phyloP scores from a whole-genome alignment of 1,140 invertebrate species.

The Drosophila sturtevanti region DNA sequence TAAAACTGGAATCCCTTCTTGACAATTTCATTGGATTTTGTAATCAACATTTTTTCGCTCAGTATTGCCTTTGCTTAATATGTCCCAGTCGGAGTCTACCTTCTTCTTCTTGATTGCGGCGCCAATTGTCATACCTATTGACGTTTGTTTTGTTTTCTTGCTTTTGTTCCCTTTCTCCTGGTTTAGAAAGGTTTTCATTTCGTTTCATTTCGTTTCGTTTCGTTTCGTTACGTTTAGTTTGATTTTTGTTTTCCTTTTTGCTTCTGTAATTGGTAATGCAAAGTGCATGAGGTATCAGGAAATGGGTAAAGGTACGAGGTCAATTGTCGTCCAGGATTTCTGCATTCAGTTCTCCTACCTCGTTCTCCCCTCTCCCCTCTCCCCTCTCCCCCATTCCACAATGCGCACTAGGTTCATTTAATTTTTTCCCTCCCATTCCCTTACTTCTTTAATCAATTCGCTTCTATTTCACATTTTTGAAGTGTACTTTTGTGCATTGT shows the following conservation, averaged over 20 bases:
- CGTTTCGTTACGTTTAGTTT: slow-evolving; percentile 26
- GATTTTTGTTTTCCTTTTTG: slow-evolving; percentile 14
- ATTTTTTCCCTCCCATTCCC: slow-evolving; percentile 19
- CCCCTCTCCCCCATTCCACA: neutral
- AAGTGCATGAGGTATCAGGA: slow-evolving; percentile 52
- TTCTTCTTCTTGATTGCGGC: slow-evolving; percentile 53
- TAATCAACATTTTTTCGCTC: no score
- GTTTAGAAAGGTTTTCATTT: slow-evolving; percentile 21
- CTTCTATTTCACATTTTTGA: slow-evolving; percentile 56
- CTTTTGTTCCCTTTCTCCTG: neutral
- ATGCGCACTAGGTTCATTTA: slow-evolving; percentile 22
- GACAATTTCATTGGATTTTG: no score
- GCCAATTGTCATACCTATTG: slow-evolving; percentile 65
- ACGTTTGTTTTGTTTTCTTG: slow-evolving; percentile 29
- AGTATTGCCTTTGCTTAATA: no score
- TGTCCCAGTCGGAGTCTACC: no score
- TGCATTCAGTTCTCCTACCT: no score
- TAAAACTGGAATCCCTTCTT: no score
- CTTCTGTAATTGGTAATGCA: slow-evolving; percentile 70
- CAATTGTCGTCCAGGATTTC: neutral
- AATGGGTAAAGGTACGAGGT: slow-evolving; percentile 1
- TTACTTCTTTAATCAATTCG: slow-evolving; percentile 54
- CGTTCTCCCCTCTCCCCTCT: no score
- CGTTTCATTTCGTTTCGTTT: slow-evolving; percentile 38
- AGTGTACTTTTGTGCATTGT: slow-evolving; percentile 27